Evolutionary conservation across 2,797 vertebrate genomes (phyloP).

Genomic region (Pagetopsis macropterus): DNA sequence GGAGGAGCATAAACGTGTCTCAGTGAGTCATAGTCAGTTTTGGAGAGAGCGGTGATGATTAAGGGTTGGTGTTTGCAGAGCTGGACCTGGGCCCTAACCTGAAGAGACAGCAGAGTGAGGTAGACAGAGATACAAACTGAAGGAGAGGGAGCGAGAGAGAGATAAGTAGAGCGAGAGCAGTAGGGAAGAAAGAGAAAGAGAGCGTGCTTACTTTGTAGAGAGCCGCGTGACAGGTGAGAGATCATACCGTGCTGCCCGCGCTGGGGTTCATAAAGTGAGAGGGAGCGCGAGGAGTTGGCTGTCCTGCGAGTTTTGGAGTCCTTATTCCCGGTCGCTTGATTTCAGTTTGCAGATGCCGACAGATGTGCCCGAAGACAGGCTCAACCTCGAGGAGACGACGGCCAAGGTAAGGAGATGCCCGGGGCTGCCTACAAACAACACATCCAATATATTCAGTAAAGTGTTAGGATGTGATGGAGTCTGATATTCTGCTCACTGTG

Average conservation of each 20-base stretch:
- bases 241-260: conserved; percentile 27
- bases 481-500: conserved; percentile 30
- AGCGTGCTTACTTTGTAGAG: conserved; percentile 57
- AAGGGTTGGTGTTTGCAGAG: conserved; percentile 33
- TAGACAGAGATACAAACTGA: conserved; percentile 2
- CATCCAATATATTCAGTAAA: background rate
- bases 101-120: conserved; percentile 26
- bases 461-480: background rate
- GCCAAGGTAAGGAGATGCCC: conserved; percentile 57
- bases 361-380: conserved; percentile 78
- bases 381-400: conserved; percentile 64
- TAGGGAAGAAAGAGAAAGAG: conserved; percentile 32
- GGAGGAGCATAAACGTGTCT: conserved; percentile 10
- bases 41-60: conserved; percentile 44
- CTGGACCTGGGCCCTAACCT: conserved; percentile 52
- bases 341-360: conserved; percentile 80
- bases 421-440: background rate
- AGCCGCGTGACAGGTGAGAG: conserved; percentile 76
- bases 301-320: conserved; percentile 31
- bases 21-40: conserved; percentile 31
- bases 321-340: conserved; percentile 47
- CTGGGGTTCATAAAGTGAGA: conserved; percentile 53
- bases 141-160: conserved; percentile 1
- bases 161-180: conserved; percentile 21
- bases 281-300: conserved; percentile 2